Conservation (phyloP, 1,140 invertebrate genomes). For the Micrasema longulum region DNA sequence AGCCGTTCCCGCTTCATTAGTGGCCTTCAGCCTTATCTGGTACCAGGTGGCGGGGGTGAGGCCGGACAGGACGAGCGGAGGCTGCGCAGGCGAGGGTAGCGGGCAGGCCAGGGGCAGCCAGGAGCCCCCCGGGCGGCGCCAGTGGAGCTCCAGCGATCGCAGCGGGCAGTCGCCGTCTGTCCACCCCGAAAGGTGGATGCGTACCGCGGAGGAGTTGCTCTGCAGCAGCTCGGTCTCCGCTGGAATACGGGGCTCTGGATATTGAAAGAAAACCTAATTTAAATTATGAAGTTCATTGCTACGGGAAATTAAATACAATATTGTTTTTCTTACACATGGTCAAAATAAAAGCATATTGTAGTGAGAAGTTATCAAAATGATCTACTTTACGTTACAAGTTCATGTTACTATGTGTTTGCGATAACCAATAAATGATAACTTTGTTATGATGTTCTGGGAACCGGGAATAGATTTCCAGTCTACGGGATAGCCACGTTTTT, state of each 20-base stretch:
- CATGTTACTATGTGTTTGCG: too few species aligned
- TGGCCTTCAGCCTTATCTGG: slow-evolving; percentile 76
- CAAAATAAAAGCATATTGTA: too few species aligned
- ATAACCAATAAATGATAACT: too few species aligned
- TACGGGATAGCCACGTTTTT: too few species aligned
- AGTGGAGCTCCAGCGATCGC: slow-evolving; percentile 19
- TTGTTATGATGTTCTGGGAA: too few species aligned
- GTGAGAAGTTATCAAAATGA: too few species aligned
- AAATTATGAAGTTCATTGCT: too few species aligned
- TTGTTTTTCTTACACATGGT: too few species aligned
- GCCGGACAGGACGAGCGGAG: slow-evolving; percentile 55
- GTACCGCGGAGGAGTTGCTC: slow-evolving; percentile 71
- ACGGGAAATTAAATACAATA: too few species aligned
- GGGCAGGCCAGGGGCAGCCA: neutral
- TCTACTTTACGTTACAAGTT: too few species aligned
- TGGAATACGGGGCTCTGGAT: slow-evolving; percentile 59
- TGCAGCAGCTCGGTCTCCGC: slow-evolving; percentile 71
- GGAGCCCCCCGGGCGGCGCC: slow-evolving; percentile 6
- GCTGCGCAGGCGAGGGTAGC: neutral
- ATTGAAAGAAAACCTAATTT: too few species aligned
- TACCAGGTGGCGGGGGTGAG: slow-evolving; percentile 81
- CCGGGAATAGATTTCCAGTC: too few species aligned
- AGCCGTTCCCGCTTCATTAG: slow-evolving; percentile 80
- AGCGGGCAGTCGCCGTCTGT: slow-evolving; percentile 79
- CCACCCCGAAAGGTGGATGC: slow-evolving; percentile 66